These are phyloP conservation scores for Drosophila seguyi DNA, from an alignment of 1,140 invertebrate genomes.

Conservation along the genomic window DNA sequence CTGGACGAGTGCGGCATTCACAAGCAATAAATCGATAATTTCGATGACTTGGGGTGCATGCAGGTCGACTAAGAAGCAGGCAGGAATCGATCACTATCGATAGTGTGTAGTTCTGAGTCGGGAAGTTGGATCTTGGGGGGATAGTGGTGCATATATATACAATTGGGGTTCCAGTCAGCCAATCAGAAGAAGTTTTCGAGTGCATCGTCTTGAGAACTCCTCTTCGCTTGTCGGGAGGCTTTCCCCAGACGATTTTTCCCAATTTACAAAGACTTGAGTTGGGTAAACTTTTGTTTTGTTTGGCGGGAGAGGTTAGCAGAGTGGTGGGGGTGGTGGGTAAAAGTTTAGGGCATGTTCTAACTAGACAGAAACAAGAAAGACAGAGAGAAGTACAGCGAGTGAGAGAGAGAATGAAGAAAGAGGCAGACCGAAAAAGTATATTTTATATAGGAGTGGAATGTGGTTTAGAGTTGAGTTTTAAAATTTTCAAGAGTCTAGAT, in stretches of 20 bases:
- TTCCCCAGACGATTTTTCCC: slow-evolving; percentile 34
- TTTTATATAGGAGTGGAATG: slow-evolving; percentile 5
- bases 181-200: slow-evolving; percentile 37
- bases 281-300: slow-evolving; percentile 47
- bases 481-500: slow-evolving; percentile 40
- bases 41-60: slow-evolving; percentile 26
- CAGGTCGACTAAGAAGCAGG: slow-evolving; percentile 28
- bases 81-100: slow-evolving; percentile 23
- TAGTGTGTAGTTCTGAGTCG: slow-evolving; percentile 1
- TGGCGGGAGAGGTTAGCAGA: slow-evolving; percentile 28
- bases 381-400: slow-evolving; percentile 16
- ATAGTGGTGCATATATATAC: slow-evolving; percentile 11
- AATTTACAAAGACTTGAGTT: slow-evolving; percentile 48
- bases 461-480: slow-evolving; percentile 14
- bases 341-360: slow-evolving; percentile 52
- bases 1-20: slow-evolving; percentile 25
- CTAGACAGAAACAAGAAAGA: slow-evolving; percentile 40
- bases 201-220: slow-evolving; percentile 29
- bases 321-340: slow-evolving; percentile 7
- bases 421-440: slow-evolving; percentile 24
- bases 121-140: not conserved
- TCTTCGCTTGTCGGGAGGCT: slow-evolving; percentile 10
- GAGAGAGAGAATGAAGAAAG: slow-evolving; percentile 18
- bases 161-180: slow-evolving; percentile 20
- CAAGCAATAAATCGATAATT: slow-evolving; percentile 32